phyloP scores from a whole-genome alignment of 1,140 invertebrate species.

The Glomeris maerens region DNA sequence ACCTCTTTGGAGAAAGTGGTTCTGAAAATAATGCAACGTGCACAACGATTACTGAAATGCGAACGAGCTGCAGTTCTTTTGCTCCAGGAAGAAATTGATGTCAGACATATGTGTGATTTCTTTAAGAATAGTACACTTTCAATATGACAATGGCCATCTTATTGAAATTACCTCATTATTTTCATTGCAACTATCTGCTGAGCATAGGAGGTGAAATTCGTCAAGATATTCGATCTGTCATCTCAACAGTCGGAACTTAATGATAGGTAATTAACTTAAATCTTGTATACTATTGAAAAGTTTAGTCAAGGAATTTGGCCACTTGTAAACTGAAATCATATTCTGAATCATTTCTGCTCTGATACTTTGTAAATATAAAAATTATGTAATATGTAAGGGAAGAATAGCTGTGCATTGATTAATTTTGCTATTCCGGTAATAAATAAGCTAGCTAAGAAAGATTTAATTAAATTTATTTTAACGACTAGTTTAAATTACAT shows the following conservation, averaged over 20 bases:
- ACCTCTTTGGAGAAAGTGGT: slow-evolving; percentile 37
- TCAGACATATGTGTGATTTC: slow-evolving; percentile 19
- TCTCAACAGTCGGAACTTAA: too few species aligned
- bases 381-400: too few species aligned
- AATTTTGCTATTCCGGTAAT: too few species aligned
- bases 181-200: slow-evolving; percentile 7
- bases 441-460: too few species aligned
- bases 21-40: slow-evolving; percentile 36
- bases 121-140: neutral
- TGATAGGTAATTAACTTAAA: too few species aligned
- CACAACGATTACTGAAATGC: slow-evolving; percentile 35
- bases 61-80: slow-evolving; percentile 35
- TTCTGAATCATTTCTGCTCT: too few species aligned
- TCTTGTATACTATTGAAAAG: slow-evolving; percentile 2
- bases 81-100: slow-evolving; percentile 32
- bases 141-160: slow-evolving; percentile 4
- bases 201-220: slow-evolving; percentile 25
- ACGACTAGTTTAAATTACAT: too few species aligned
- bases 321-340: too few species aligned
- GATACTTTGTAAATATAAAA: too few species aligned
- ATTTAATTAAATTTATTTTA: too few species aligned
- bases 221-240: slow-evolving; percentile 29
- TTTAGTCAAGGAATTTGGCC: too few species aligned
- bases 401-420: too few species aligned
- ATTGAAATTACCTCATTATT: slow-evolving; percentile 2